Evolutionary conservation across 2,113 vertebrate genomes (phyloP), one percentile per base, ranked within the genome.

Genomic region (Guaruba guarouba): DNA sequence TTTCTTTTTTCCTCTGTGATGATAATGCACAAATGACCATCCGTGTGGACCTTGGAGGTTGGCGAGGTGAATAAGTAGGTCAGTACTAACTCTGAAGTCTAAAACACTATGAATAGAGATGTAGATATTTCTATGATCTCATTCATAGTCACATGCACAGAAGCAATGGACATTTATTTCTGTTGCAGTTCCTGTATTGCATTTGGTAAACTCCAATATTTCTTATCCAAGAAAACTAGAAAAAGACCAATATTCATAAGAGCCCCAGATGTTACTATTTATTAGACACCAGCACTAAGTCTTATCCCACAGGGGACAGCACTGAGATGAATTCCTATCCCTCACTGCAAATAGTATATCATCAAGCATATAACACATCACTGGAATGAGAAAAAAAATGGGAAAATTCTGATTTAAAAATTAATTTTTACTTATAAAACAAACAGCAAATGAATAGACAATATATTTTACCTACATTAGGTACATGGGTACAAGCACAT

Each of bases 401-500:
- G 4, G 4, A 15, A 88, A 80, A 46, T 11, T 0, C 1, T 59
- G 6, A 2, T 15, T 49, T 67, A 4, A 7, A 14, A 67, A 48
- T 48, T 54, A 37, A 63, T 85, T 85, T 85, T 63, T 63, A 6
- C 2, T 16, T 63, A 13, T 27, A 54, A 75, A 82, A 5, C 7
- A 49, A 82, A 71, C 1, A 86, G 11, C 5, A 89, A 73, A 49
- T 88, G 3, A 9, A 68, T 33, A 27, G 13, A 24, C 16, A 74
- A 39, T 16, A 17, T 3, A 54, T 7, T 4, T 44, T 81, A 52
- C 33, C 8, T 55, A 86, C 4, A 1, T 81, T 17, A 84, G 49
- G 20, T 62, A 66, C 8, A 20, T 1, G 2, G 13, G 18, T 54
- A 61, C 10, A 73, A 78, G 9, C 2, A 59, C 5, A 44, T 24